Evolutionary conservation across 2,888 invertebrate species (phyloP).

Genomic region (Zaprionus obscuricornis): DNA sequence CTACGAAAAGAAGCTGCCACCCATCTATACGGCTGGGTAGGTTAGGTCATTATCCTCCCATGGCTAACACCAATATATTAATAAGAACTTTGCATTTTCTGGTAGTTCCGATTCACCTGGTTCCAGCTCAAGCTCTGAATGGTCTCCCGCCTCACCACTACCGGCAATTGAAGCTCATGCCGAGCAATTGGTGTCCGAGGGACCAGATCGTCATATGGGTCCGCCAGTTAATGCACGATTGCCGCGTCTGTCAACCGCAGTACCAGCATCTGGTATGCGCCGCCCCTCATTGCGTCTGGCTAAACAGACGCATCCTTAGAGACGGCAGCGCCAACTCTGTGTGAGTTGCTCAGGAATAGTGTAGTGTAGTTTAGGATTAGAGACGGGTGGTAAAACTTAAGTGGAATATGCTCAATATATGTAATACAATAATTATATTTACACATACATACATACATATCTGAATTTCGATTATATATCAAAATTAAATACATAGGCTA

Average conservation of each 20-base stretch:
- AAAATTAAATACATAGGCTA: conserved; percentile 28
- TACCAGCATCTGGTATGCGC: conserved; percentile 26
- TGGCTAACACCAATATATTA: background rate
- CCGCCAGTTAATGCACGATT: conserved; percentile 81
- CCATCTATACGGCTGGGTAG: conserved; percentile 83
- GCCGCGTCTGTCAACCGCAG: conserved; percentile 72
- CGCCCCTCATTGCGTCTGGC: conserved; percentile 59
- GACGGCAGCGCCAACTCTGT: conserved; percentile 25
- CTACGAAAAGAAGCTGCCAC: conserved; percentile 83
- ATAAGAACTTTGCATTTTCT: background rate
- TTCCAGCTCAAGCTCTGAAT: conserved; percentile 83
- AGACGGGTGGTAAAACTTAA: background rate
- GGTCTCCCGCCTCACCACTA: conserved; percentile 83
- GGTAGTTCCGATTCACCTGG: conserved; percentile 82
- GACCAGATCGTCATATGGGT: conserved; percentile 81
- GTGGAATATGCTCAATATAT: conserved; percentile 31
- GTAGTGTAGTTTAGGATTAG: conserved; percentile 33
- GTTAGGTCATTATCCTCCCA: background rate
- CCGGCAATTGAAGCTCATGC: conserved; percentile 70
- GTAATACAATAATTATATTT: conserved; percentile 11
- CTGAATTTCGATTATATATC: conserved; percentile 23
- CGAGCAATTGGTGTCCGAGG: conserved; percentile 56
- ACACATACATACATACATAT: conserved; percentile 3
- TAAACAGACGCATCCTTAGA: conserved; percentile 60
- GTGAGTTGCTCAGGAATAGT: conserved; percentile 64